A percentile compares a stretch with the other conserved stretches of the same genome.
These are phyloP conservation scores for Phataginus tricuspis DNA, from an alignment of 2,797 vertebrate species.

Conservation along the genomic window DNA sequence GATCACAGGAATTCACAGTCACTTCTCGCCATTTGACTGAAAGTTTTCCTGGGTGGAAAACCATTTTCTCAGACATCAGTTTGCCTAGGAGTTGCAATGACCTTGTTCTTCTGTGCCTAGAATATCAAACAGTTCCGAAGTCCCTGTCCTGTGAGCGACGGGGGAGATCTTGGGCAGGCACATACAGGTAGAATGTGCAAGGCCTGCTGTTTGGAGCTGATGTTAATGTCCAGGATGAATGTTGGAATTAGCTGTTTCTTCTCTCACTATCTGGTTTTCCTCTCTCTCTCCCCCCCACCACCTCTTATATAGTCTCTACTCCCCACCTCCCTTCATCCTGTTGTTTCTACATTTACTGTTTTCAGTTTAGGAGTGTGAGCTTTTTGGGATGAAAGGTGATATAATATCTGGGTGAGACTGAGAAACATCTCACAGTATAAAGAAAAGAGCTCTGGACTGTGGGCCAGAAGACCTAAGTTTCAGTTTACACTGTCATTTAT, in stretches of 20 bases:
- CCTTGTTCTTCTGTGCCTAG: conserved; percentile 51
- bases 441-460: background rate
- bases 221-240: background rate
- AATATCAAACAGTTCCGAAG: conserved; percentile 50
- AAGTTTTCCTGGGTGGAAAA: conserved; percentile 61
- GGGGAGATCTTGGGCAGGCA: background rate
- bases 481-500: background rate
- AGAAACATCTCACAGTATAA: background rate
- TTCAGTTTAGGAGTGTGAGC: background rate
- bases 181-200: background rate
- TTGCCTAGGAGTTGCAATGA: conserved; percentile 26
- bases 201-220: background rate
- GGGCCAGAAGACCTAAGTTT: background rate
- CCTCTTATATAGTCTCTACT: background rate
- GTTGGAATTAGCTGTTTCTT: background rate
- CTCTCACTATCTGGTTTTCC: background rate
- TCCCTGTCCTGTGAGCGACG: conserved; percentile 41
- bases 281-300: background rate
- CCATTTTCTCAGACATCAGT: conserved; percentile 28
- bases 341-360: background rate
- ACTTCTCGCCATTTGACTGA: conserved; percentile 1
- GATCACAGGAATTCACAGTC: conserved; percentile 23
- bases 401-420: background rate
- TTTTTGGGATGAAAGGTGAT: background rate
- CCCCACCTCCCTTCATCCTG: background rate